Evolutionary conservation across 2,113 vertebrate species (phyloP), one percentile per base, ranked within the genome.

Genomic region (Abramis brama): DNA sequence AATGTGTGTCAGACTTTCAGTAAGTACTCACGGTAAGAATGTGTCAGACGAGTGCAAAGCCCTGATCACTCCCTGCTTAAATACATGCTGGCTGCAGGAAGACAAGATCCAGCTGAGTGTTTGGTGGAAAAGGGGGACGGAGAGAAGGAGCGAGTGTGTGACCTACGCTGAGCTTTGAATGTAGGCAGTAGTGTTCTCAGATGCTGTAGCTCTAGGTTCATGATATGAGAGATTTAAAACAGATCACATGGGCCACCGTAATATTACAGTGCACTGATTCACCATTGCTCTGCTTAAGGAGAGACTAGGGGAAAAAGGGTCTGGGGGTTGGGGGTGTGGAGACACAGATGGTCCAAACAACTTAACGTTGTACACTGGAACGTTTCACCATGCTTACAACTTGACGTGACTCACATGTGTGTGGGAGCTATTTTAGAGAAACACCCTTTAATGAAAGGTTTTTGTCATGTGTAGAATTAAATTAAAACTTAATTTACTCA

Each of bases 211-310:
- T 36, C 75, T n/a, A 33, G 75, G 45, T 73, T 73, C 21, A 84
- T 59, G 50, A 86, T 86, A 81, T 11, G 17, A 27, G 21, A 87
- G 62, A 86, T 85, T 82, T 75, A 82, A 62, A 76, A 33, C 70
- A 55, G 57, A 57, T 85, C 83, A 66, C 75, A 83, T 86, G 75
- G 82, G 62, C 80, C 79, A 50, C 87, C 70, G 85, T 88, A 89
- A 90, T 89, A 91, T 91, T 91, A 91, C 79, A 88, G 89, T 89
- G 89, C 89, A 89, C 75, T 87, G 85, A 86, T 82, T 91, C 86
- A 89, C 86, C 83, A 33, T 10, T 82, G 66, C 19, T 39, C 66
- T 86, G 75, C 77, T 43, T 60, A 81, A 57, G 60, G 39, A 88
- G 27, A 84, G 30, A 43, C 43, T 9, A 66, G 17, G 59, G 50